Conservation (phyloP, 2,113 vertebrate genomes). For the Rissa tridactyla region DNA sequence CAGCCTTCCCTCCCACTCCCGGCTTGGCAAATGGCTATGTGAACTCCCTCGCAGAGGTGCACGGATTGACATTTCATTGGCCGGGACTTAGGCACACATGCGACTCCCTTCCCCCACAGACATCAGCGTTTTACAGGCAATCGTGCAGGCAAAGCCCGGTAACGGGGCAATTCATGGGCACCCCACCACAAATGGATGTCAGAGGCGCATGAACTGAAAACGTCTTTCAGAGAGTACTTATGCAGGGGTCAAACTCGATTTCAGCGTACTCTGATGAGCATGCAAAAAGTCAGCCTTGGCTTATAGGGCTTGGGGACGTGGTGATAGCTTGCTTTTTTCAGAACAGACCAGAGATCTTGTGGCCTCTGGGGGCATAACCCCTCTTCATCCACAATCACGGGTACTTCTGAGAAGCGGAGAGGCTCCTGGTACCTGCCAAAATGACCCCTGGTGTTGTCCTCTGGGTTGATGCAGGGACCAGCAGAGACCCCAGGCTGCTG, state of each 20-base stretch:
- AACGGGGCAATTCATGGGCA: neutral
- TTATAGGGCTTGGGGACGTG: neutral
- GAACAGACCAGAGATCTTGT: neutral
- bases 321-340: accelerated
- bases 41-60: accelerated
- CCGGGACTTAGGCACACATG: accelerated
- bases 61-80: neutral
- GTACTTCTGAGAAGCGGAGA: neutral
- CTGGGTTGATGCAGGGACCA: neutral
- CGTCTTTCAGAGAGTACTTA: neutral
- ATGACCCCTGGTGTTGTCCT: neutral
- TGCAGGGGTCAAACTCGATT: neutral
- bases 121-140: accelerated
- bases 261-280: neutral
- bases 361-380: neutral
- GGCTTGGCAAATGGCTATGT: accelerated
- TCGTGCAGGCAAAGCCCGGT: neutral
- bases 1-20: neutral
- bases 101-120: neutral
- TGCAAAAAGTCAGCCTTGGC: neutral
- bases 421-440: neutral
- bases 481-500: accelerated
- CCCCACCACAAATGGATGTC: neutral
- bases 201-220: accelerated
- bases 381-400: neutral